A percentile compares a stretch with the other conserved stretches of the same genome.
These are phyloP conservation scores for Bradypodion ventrale DNA, from an alignment of 2,797 vertebrate genomes.

Conservation along the genomic window DNA sequence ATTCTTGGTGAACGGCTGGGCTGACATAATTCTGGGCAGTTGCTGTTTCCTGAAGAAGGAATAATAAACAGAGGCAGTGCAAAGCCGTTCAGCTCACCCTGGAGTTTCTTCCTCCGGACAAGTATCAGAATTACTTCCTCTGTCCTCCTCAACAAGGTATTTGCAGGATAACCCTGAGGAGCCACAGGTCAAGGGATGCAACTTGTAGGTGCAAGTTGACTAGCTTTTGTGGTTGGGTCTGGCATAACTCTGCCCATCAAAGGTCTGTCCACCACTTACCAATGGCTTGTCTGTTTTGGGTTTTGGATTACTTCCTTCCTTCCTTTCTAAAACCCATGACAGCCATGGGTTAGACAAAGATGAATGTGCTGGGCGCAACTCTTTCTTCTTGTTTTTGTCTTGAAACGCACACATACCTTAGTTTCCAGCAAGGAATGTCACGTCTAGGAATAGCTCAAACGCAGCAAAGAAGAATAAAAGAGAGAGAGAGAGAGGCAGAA, in stretches of 20 bases:
- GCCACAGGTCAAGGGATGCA: background rate
- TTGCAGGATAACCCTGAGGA: background rate
- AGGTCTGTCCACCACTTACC: background rate
- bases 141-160: background rate
- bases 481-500: too few species aligned
- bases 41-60: background rate
- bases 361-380: background rate
- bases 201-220: background rate
- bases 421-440: background rate
- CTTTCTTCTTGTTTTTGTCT: background rate
- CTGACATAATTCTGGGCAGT: slow-evolving; percentile 10
- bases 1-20: background rate
- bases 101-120: background rate
- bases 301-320: background rate
- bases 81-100: background rate
- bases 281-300: background rate
- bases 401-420: background rate
- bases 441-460: too few species aligned
- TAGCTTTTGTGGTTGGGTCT: too few species aligned
- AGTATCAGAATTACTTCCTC: background rate
- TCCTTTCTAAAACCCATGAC: background rate
- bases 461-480: too few species aligned
- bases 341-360: background rate
- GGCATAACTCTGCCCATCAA: background rate
- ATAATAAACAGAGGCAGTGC: background rate